A percentile compares a stretch with the other conserved stretches of the same genome.
These are phyloP conservation scores for Zingel zingel DNA, from an alignment of 2,113 vertebrate species.

Conservation along the genomic window DNA sequence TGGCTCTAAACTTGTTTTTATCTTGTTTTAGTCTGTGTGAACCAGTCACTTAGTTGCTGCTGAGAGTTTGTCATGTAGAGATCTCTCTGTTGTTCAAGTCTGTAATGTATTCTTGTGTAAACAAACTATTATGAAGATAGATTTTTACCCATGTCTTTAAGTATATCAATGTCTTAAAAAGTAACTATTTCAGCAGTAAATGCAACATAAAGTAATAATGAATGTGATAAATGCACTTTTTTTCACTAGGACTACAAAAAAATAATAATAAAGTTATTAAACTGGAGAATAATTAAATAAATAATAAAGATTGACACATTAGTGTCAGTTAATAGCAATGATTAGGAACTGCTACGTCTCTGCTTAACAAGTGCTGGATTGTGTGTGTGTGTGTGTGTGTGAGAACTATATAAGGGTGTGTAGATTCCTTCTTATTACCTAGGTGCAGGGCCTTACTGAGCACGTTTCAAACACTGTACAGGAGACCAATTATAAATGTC, in stretches of 20 bases:
- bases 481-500: constrained; percentile 56
- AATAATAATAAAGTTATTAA: constrained; percentile 17
- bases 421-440: constrained; percentile 37
- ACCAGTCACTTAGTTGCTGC: constrained; percentile 3
- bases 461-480: constrained; percentile 50
- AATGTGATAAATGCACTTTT: constrained; percentile 76
- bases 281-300: constrained; percentile 25
- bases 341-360: constrained; percentile 10
- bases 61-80: constrained; percentile 20
- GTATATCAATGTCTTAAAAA: constrained; percentile 63
- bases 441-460: constrained; percentile 55
- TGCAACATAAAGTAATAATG: constrained; percentile 60
- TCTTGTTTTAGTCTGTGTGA: constrained; percentile 32
- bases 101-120: constrained; percentile 63
- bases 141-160: constrained; percentile 47
- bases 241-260: constrained; percentile 53
- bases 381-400: constrained; percentile 19
- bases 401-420: constrained; percentile 17
- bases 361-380: constrained; percentile 31
- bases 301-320: constrained; percentile 11
- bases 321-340: constrained; percentile 38
- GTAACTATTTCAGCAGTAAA: constrained; percentile 54
- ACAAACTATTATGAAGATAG: constrained; percentile 33
- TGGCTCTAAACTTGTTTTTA: constrained; percentile 42
- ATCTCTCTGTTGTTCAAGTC: constrained; percentile 25